These are phyloP conservation scores for Acipenser ruthenus DNA, from an alignment of 2,797 vertebrate genomes.

Conservation along the genomic window DNA sequence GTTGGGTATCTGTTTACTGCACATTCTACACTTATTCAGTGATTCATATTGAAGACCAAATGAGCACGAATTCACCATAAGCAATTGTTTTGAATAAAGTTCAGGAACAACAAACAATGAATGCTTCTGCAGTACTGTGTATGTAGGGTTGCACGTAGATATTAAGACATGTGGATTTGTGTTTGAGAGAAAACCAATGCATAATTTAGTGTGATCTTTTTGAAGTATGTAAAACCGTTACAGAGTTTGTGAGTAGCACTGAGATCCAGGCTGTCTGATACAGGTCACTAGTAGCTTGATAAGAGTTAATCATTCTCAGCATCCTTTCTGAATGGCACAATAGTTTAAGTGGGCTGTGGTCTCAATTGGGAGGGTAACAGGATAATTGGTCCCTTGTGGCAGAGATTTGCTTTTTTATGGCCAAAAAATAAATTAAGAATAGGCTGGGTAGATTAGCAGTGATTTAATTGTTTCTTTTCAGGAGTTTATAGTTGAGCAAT, in stretches of 20 bases:
- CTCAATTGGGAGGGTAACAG: conserved; percentile 8
- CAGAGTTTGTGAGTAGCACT: neutral
- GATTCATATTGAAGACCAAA: neutral
- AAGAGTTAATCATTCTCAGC: conserved; percentile 13
- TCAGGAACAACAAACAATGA: too few relatives aligned
- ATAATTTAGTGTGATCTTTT: too few relatives aligned
- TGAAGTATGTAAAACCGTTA: neutral
- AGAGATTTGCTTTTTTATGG: conserved; percentile 50
- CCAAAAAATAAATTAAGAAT: conserved; percentile 23
- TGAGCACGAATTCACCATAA: conserved; percentile 19
- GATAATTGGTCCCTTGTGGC: conserved; percentile 32
- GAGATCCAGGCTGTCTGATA: neutral
- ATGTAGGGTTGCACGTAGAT: too few relatives aligned
- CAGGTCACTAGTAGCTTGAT: neutral
- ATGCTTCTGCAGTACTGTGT: too few relatives aligned
- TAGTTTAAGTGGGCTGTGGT: conserved; percentile 16
- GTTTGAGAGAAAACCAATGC: too few relatives aligned
- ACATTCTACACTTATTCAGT: too few relatives aligned
- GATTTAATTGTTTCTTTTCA: conserved; percentile 24
- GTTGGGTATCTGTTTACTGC: too few relatives aligned
- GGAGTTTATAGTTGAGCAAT: conserved; percentile 44
- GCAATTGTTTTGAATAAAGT: neutral
- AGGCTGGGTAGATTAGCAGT: conserved; percentile 28
- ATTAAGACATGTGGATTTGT: too few relatives aligned
- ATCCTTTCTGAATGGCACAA: conserved; percentile 12